Evolutionary conservation across 2,113 vertebrate genomes (phyloP).

Genomic region (Channa argus): DNA sequence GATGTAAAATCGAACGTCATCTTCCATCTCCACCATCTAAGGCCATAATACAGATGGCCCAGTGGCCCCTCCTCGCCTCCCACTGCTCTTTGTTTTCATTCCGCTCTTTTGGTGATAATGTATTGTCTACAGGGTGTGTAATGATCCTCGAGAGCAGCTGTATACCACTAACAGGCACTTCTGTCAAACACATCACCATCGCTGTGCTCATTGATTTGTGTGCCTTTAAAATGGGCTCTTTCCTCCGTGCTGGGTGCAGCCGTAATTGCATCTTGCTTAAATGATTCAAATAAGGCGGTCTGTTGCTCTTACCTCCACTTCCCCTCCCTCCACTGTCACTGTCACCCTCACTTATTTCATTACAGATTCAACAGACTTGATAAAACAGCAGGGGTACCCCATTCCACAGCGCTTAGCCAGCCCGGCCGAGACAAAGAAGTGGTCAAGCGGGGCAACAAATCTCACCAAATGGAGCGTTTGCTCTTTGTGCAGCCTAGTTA

Average conservation of each 20-base stretch:
- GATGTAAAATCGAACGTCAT: constrained; percentile 44
- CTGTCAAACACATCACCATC: constrained; percentile 95
- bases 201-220: constrained; percentile 95
- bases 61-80: constrained; percentile 75
- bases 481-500: constrained; percentile 95
- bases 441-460: constrained; percentile 99
- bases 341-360: constrained; percentile 95
- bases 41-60: constrained; percentile 84
- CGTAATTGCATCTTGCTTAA: constrained; percentile 96
- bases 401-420: constrained; percentile 95
- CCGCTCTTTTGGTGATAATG: constrained; percentile 84
- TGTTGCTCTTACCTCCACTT: constrained; percentile 82
- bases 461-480: constrained; percentile 95
- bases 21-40: constrained; percentile 76
- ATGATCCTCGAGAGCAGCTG: constrained; percentile 89
- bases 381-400: constrained; percentile 96
- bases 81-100: constrained; percentile 83
- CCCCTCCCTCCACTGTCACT: constrained; percentile 84
- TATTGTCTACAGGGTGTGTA: constrained; percentile 89
- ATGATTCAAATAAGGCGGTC: constrained; percentile 93
- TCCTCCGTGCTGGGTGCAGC: constrained; percentile 90
- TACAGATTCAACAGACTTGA: constrained; percentile 99
- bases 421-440: constrained; percentile 92
- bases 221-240: constrained; percentile 90
- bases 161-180: constrained; percentile 90